phyloP scores from a whole-genome alignment of 2,113 vertebrate genomes.

The Aptenodytes patagonicus region DNA sequence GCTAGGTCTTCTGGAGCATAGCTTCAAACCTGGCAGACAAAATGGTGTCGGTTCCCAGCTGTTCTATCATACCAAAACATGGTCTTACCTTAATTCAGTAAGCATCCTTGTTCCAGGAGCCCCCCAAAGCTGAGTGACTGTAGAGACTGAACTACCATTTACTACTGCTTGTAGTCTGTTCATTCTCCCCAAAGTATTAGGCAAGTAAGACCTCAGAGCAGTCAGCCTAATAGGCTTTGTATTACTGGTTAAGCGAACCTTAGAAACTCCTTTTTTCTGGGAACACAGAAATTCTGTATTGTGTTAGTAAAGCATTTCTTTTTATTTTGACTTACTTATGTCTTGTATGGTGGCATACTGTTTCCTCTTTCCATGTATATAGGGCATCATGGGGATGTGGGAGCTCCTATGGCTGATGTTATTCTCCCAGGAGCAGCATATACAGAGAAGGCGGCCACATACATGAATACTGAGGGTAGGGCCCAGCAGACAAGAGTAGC shows the following conservation, averaged over 20 bases:
- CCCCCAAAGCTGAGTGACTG: not conserved
- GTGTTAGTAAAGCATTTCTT: not conserved
- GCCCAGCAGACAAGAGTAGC: conserved; percentile 92
- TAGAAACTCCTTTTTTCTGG: not conserved
- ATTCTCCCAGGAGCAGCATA: conserved; percentile 94
- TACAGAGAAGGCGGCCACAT: conserved; percentile 92
- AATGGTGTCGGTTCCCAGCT: not conserved
- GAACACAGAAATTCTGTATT: not conserved
- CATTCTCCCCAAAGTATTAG: not conserved
- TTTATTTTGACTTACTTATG: not conserved
- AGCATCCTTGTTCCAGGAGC: not conserved
- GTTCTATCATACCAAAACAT: not conserved
- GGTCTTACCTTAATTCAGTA: not conserved
- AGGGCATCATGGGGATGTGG: conserved; percentile 96
- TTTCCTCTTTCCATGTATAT: not conserved
- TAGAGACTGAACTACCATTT: not conserved
- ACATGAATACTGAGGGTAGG: conserved; percentile 94
- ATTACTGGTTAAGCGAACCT: not conserved
- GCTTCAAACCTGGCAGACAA: not conserved
- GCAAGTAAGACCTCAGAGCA: not conserved
- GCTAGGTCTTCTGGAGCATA: not conserved
- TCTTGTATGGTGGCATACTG: not conserved
- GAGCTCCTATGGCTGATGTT: conserved; percentile 91
- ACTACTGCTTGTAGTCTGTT: not conserved
- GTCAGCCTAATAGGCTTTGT: not conserved